phyloP scores from a whole-genome alignment of 2,888 invertebrate species.

The Synergus japonicus region DNA sequence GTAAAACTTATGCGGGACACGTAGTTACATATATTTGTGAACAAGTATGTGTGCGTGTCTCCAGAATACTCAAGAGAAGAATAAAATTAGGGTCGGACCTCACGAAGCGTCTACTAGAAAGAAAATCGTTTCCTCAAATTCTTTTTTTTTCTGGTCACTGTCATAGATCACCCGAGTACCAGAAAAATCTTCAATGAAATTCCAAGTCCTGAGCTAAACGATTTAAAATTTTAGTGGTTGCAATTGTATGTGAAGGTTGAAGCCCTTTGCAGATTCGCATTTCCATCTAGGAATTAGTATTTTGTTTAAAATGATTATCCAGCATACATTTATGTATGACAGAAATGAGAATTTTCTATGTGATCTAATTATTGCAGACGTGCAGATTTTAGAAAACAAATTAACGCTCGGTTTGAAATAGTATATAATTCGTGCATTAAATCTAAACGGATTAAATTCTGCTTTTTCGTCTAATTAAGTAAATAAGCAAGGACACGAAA shows the following conservation, averaged over 20 bases:
- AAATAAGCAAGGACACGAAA: background rate
- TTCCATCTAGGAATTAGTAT: background rate
- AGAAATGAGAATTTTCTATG: too few relatives aligned
- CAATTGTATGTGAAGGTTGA: background rate
- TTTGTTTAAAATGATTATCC: too few relatives aligned
- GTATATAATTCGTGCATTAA: too few relatives aligned
- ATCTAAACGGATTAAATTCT: background rate
- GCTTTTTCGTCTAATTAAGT: background rate
- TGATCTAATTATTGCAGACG: too few relatives aligned
- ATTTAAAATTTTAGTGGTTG: background rate
- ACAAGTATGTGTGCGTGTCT: slow-evolving; percentile 21
- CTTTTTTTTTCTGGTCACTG: background rate
- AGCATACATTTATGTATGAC: too few relatives aligned
- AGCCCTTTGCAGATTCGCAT: background rate
- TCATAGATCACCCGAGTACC: background rate
- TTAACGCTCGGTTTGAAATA: too few relatives aligned
- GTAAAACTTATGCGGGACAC: slow-evolving; percentile 38
- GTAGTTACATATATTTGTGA: slow-evolving; percentile 22
- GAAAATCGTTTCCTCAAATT: background rate
- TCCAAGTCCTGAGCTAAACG: background rate
- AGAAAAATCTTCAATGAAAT: slow-evolving; percentile 9
- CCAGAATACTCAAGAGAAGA: background rate
- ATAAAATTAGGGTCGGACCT: slow-evolving; percentile 29
- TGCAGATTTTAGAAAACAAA: too few relatives aligned
- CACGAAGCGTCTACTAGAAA: background rate